Evolutionary conservation across 1,140 invertebrate genomes (phyloP).

Genomic region (Heliconius melpomene): DNA sequence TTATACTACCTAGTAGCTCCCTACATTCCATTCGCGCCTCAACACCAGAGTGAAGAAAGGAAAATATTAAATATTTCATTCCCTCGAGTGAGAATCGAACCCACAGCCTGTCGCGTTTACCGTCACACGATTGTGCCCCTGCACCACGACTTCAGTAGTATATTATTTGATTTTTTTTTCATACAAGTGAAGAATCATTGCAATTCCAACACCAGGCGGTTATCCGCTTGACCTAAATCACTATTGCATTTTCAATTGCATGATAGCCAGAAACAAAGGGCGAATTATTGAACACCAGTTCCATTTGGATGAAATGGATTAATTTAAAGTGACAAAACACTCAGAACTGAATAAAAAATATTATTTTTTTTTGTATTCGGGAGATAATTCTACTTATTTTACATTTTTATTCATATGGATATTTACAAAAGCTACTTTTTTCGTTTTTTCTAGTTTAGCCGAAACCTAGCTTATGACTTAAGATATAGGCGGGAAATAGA

Average conservation of each 20-base stretch:
- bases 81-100: too few species aligned
- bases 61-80: too few species aligned
- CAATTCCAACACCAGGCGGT: not conserved
- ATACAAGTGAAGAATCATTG: not conserved
- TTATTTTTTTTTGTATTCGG: too few species aligned
- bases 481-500: too few species aligned
- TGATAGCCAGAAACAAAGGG: slow-evolving; percentile 15
- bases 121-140: too few species aligned
- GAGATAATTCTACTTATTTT: too few species aligned
- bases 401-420: too few species aligned
- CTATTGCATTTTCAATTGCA: slow-evolving; percentile 16
- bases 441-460: not conserved
- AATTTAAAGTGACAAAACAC: slow-evolving; percentile 7
- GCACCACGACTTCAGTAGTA: too few species aligned
- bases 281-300: slow-evolving; percentile 20
- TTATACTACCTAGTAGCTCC: not conserved
- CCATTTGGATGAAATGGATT: not conserved
- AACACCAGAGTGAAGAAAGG: too few species aligned
- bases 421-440: not conserved
- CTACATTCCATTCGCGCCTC: too few species aligned
- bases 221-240: slow-evolving; percentile 20
- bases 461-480: too few species aligned
- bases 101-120: too few species aligned
- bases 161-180: not conserved
- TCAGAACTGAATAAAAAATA: not conserved